These are phyloP conservation scores for Drosophila subpulchrella DNA, from an alignment of 1,140 invertebrate genomes.

Conservation along the genomic window DNA sequence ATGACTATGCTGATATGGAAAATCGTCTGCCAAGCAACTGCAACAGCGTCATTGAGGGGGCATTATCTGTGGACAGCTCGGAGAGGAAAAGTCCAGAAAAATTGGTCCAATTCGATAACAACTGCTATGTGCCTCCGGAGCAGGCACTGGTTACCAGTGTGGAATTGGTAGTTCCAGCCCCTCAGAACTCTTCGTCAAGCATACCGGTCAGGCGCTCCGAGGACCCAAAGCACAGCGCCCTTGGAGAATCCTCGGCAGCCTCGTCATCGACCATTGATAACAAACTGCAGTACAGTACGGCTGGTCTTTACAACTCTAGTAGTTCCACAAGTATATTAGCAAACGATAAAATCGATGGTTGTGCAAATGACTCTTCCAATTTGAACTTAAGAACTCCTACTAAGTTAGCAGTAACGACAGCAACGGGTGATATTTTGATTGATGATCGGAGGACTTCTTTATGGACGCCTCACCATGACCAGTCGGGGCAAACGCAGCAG, in stretches of 20 bases:
- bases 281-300: conserved; percentile 29
- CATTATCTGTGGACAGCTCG: not conserved
- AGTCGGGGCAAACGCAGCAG: conserved; percentile 19
- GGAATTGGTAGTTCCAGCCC: conserved; percentile 62
- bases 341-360: conserved; percentile 72
- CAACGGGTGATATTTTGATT: conserved; percentile 66
- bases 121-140: conserved; percentile 60
- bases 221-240: not conserved
- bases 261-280: conserved; percentile 5
- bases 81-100: conserved; percentile 10
- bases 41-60: not conserved
- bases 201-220: not conserved
- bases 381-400: conserved; percentile 71
- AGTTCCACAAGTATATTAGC: conserved; percentile 21
- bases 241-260: conserved; percentile 2
- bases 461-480: conserved; percentile 65
- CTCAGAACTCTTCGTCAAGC: conserved; percentile 4
- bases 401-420: conserved; percentile 62
- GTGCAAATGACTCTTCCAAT: conserved; percentile 70
- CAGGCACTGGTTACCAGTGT: conserved; percentile 71
- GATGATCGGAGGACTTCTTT: conserved; percentile 47
- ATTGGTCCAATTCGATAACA: conserved; percentile 13
- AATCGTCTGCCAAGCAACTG: conserved; percentile 4
- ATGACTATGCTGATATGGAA: conserved; percentile 3
- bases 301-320: conserved; percentile 24